Evolutionary conservation across 2,888 invertebrate species (phyloP), one percentile per base, ranked within the genome.

Genomic region (Antitype chi): DNA sequence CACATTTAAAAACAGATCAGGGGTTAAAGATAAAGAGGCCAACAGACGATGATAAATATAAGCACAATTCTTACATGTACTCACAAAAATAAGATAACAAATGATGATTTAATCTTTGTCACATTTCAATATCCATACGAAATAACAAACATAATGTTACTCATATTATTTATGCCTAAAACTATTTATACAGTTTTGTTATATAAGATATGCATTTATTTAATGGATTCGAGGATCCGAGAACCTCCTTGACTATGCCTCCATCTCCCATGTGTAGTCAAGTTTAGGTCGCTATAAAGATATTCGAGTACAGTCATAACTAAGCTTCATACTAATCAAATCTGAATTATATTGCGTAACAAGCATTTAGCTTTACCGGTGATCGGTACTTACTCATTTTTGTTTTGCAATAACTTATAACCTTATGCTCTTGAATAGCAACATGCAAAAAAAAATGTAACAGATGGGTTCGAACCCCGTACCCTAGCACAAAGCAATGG

Each of bases 1-100:
- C 81, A 77, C 85, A 80, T 82, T 88, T 85, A 52, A 86, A 86
- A 85, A 78, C 71, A 83, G 89, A 81, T 89, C 88, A 90, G 74
- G 81, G 90, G 89, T 90, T 82, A 90, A 70, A 87, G 91, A 91
- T 92, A 88, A 86, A 32, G 68, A 85, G 90, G 88, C 85, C 81
- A 87, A 78, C 43, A 67, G 77, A 74, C n/a, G 63, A 59, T 87
- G 87, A 89, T 81, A 85, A 64, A 57, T 85, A 88, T 85, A 78
- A 81, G 59, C 57, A 76, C 53, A 71, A 76, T 75, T 80, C 76
- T 81, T 81, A 80, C 76, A 76, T 55, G 52, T 73, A 70, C 67
- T 66, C 43, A 77, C 49, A 83, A 60, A 70, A 78, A 75, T 52
- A 64, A 78, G 85, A 82, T 78, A 87, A 80, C 53, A 64, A 74